phyloP scores from a whole-genome alignment of 2,888 invertebrate species.

The Eupelmus urozonus region DNA sequence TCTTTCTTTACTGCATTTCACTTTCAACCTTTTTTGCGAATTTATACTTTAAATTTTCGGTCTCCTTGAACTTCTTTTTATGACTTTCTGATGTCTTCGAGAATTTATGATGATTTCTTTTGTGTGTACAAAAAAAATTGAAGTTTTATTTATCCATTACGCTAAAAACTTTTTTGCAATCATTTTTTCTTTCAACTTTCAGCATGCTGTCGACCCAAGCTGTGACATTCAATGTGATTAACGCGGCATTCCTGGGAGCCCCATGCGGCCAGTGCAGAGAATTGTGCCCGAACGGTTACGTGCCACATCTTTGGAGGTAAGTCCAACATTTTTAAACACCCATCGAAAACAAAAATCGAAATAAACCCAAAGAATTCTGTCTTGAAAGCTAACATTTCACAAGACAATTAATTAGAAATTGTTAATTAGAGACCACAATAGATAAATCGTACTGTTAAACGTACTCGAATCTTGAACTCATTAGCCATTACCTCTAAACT shows the following conservation, averaged over 20 bases:
- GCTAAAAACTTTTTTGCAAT: neutral
- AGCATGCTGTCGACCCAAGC: slow-evolving; percentile 74
- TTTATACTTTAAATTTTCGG: too few relatives aligned
- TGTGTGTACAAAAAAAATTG: neutral
- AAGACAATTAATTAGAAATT: too few relatives aligned
- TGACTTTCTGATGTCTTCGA: neutral
- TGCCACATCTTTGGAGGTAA: slow-evolving; percentile 76
- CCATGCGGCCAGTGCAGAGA: slow-evolving; percentile 75
- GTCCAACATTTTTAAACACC: slow-evolving; percentile 44
- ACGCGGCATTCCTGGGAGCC: slow-evolving; percentile 72
- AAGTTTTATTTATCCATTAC: neutral
- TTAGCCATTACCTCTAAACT: too few relatives aligned
- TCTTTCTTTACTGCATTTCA: too few relatives aligned
- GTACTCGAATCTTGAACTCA: too few relatives aligned
- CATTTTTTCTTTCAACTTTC: slow-evolving; percentile 54
- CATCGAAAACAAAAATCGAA: too few relatives aligned
- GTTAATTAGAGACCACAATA: too few relatives aligned
- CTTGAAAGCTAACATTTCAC: too few relatives aligned
- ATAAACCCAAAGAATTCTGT: too few relatives aligned
- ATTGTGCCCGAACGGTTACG: slow-evolving; percentile 73
- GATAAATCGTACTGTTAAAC: too few relatives aligned
- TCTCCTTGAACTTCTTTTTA: too few relatives aligned
- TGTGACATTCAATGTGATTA: slow-evolving; percentile 67
- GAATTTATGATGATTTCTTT: neutral
- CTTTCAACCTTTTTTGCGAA: too few relatives aligned